phyloP scores from a whole-genome alignment of 2,797 vertebrate genomes.

The Aulostomus chinensis region DNA sequence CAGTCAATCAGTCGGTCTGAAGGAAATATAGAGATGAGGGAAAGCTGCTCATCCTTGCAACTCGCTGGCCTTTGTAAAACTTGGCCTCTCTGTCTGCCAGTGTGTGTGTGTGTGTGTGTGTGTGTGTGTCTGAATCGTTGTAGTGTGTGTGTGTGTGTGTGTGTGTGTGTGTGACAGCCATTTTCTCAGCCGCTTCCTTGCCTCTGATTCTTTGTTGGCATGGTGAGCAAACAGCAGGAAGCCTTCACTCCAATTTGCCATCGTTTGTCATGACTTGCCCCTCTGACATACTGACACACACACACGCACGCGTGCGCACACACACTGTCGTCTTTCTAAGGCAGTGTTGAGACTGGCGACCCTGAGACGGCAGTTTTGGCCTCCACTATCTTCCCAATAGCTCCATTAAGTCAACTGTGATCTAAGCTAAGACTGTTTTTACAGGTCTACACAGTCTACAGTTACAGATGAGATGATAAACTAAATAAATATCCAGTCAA shows the following conservation, averaged over 20 bases:
- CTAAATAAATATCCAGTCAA: too few species aligned
- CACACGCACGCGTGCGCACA: slow-evolving; percentile 24
- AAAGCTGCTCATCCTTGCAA: slow-evolving; percentile 24
- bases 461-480: too few species aligned
- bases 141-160: slow-evolving; percentile 24
- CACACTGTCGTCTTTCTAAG: slow-evolving; percentile 31
- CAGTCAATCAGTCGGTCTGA: too few species aligned
- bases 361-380: slow-evolving; percentile 35
- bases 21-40: slow-evolving; percentile 16
- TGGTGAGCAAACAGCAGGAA: slow-evolving; percentile 69
- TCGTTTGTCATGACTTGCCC: slow-evolving; percentile 84
- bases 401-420: too few species aligned
- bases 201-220: slow-evolving; percentile 76
- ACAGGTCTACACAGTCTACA: too few species aligned
- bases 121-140: slow-evolving; percentile 20
- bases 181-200: slow-evolving; percentile 68
- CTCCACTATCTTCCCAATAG: slow-evolving; percentile 4
- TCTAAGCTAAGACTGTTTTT: too few species aligned
- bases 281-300: slow-evolving; percentile 58
- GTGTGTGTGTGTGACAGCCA: slow-evolving; percentile 57
- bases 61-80: slow-evolving; percentile 43
- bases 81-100: slow-evolving; percentile 44
- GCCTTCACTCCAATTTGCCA: slow-evolving; percentile 86
- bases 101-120: slow-evolving; percentile 35
- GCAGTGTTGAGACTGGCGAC: slow-evolving; percentile 23